A percentile compares a stretch with the other conserved stretches of the same genome.
Conservation (phyloP, 92 coral and sea anemone species). For the Zoanthus solanderi region DNA sequence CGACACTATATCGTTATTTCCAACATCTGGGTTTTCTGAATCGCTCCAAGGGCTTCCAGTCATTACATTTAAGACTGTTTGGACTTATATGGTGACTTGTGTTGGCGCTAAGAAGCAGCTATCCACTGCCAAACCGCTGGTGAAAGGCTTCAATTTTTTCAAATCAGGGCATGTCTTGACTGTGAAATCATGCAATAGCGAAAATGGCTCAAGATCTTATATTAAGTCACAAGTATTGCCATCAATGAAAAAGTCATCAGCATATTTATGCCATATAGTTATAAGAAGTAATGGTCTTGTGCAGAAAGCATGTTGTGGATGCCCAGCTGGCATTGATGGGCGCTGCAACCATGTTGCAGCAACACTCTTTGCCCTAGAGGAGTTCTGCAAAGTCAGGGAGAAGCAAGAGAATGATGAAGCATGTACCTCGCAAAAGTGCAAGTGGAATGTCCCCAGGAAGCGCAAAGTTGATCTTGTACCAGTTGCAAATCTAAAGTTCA, state of each 20-base stretch:
- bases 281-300: conserved; percentile 34
- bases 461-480: conserved; percentile 47
- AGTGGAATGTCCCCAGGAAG: conserved; percentile 61
- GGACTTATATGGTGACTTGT: conserved; percentile 51
- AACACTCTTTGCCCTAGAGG: conserved; percentile 54
- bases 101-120: conserved; percentile 44
- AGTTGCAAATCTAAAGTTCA: conserved; percentile 40
- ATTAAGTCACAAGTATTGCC: conserved; percentile 62
- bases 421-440: conserved; percentile 46
- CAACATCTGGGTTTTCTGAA: conserved; percentile 45
- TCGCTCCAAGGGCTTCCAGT: conserved; percentile 50
- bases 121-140: conserved; percentile 42
- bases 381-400: conserved; percentile 45
- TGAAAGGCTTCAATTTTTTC: conserved; percentile 53
- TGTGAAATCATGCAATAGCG: conserved; percentile 49
- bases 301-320: conserved; percentile 62
- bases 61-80: conserved; percentile 45
- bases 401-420: conserved; percentile 31
- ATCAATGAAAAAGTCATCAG: conserved; percentile 59
- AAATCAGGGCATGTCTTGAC: conserved; percentile 52
- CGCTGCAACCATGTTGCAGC: conserved; percentile 67
- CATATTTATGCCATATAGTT: conserved; percentile 47
- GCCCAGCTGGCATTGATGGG: conserved; percentile 62
- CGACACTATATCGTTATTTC: conserved; percentile 44
- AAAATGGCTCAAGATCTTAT: conserved; percentile 30